phyloP scores from a whole-genome alignment of 2,888 invertebrate genomes.

The Parapristionchus giblindavisi region DNA sequence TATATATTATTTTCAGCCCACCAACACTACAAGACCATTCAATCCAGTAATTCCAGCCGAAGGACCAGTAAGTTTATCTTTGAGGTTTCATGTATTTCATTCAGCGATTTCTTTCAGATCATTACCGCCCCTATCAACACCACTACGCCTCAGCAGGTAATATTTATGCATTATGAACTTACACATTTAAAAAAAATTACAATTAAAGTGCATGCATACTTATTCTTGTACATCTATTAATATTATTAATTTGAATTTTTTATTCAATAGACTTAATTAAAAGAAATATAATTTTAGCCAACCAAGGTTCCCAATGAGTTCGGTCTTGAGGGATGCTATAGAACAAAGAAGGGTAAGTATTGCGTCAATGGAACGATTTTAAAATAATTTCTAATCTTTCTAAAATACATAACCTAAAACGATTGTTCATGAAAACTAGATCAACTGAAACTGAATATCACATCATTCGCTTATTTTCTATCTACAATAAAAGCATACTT shows the following conservation, averaged over 20 bases:
- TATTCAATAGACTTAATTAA: background rate
- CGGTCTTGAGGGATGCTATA: slow-evolving; percentile 33
- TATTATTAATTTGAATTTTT: background rate
- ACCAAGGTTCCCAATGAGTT: slow-evolving; percentile 18
- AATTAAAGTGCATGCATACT: no score
- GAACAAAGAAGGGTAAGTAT: slow-evolving; percentile 34
- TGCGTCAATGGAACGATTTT: no score
- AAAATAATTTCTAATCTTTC: no score
- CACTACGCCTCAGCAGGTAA: slow-evolving; percentile 9
- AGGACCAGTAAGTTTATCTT: no score
- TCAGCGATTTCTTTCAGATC: background rate
- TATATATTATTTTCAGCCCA: background rate
- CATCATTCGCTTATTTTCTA: background rate
- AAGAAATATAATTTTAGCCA: no score
- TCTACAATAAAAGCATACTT: background rate
- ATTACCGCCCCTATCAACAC: slow-evolving; percentile 32
- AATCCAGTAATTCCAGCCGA: background rate
- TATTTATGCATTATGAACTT: no score
- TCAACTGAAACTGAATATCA: no score
- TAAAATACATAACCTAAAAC: no score
- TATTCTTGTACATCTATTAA: no score
- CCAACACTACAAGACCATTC: background rate
- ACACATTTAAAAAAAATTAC: background rate
- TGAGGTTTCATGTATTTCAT: no score
- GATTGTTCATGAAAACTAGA: no score